A percentile compares a stretch with the other conserved stretches of the same genome.
Evolutionary conservation across 2,888 invertebrate genomes (phyloP).

Genomic region (Apotomis capreana): DNA sequence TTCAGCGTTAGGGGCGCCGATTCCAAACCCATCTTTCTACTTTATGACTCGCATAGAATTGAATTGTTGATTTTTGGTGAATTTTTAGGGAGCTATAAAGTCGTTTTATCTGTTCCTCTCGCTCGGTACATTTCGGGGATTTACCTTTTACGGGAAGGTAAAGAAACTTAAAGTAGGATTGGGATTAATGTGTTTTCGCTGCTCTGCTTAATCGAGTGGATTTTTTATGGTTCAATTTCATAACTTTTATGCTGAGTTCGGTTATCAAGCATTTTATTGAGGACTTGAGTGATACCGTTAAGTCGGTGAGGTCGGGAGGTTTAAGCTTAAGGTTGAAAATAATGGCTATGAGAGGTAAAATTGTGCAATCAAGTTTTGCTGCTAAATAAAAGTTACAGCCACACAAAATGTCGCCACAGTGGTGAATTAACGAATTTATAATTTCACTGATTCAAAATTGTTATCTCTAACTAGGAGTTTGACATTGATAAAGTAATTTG

Average conservation of each 20-base stretch:
- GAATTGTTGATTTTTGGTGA: conserved; percentile 74
- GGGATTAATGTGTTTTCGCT: conserved; percentile 44
- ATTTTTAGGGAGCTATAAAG: conserved; percentile 71
- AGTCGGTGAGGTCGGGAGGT: conserved; percentile 6
- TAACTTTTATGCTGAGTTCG: conserved; percentile 40
- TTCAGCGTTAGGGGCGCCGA: conserved; percentile 48
- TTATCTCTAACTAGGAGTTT: no score
- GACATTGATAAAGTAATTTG: no score
- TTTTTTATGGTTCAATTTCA: conserved; percentile 43
- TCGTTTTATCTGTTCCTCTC: conserved; percentile 60
- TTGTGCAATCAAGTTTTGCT: no score
- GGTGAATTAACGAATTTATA: no score
- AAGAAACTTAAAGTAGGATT: conserved; percentile 45
- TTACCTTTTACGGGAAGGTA: conserved; percentile 47
- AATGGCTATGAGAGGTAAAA: background rate
- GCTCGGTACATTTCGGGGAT: conserved; percentile 46
- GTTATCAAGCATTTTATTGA: conserved; percentile 39
- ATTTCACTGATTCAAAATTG: no score
- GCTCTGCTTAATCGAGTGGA: conserved; percentile 44
- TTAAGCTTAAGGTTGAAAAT: conserved; percentile 10
- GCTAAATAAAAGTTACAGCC: no score
- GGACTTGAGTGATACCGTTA: conserved; percentile 31
- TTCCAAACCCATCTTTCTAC: conserved; percentile 67
- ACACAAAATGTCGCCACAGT: no score
- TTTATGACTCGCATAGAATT: conserved; percentile 71